Evolutionary conservation across 2,888 invertebrate genomes (phyloP).

Genomic region (Leucozona laternaria): DNA sequence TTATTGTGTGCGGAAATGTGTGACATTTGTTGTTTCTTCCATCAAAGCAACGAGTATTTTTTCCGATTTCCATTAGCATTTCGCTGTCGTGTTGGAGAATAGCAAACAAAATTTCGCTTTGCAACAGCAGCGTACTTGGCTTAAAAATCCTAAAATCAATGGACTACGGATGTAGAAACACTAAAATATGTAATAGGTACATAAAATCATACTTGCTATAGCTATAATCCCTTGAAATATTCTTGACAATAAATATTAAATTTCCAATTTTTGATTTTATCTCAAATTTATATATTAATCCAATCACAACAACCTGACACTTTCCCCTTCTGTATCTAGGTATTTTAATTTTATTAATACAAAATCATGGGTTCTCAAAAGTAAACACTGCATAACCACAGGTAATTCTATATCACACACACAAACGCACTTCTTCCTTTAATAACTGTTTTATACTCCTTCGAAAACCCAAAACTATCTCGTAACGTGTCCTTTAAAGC

Average conservation of each 20-base stretch:
- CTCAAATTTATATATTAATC: background rate
- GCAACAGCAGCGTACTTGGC: too few species aligned
- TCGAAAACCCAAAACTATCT: background rate
- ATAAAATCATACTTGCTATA: too few species aligned
- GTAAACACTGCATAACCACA: background rate
- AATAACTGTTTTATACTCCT: background rate
- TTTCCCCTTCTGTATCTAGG: background rate
- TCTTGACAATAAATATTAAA: background rate
- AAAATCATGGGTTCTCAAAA: background rate
- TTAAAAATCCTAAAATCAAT: too few species aligned
- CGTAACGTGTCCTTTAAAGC: constrained; percentile 12
- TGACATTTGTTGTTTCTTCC: too few species aligned
- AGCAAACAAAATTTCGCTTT: too few species aligned
- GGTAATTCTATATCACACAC: background rate
- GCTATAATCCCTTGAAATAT: background rate
- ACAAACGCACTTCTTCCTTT: background rate
- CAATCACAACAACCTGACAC: background rate
- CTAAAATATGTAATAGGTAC: too few species aligned
- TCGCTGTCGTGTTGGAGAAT: too few species aligned
- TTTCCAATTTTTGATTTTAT: background rate
- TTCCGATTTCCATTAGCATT: too few species aligned
- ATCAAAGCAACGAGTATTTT: too few species aligned
- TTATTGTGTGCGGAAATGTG: too few species aligned
- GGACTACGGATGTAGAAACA: too few species aligned
- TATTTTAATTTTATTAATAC: background rate